Evolutionary conservation across 2,888 invertebrate genomes (phyloP).

Genomic region (Oscheius sp.): DNA sequence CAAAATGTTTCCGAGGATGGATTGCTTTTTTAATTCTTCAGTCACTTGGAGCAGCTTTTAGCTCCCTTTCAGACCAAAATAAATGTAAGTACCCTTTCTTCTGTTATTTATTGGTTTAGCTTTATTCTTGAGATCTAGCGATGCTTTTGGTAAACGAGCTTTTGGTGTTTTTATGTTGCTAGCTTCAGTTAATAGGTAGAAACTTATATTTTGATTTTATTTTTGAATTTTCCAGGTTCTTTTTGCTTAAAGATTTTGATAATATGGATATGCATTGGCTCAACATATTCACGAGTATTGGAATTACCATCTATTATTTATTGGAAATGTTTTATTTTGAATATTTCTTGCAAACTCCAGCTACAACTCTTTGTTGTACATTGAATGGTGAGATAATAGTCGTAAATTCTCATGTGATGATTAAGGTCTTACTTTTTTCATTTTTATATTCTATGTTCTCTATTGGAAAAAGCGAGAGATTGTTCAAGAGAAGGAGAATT

Average conservation of each 20-base stretch:
- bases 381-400: neutral
- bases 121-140: neutral
- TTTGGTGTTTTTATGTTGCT: neutral
- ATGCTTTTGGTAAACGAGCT: neutral
- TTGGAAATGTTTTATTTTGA: constrained; percentile 11
- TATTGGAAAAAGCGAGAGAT: neutral
- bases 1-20: constrained; percentile 22
- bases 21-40: constrained; percentile 11
- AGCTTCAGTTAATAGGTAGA: neutral
- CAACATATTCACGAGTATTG: neutral
- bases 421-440: neutral
- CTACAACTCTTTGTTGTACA: neutral
- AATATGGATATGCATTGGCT: neutral
- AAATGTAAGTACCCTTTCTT: no score
- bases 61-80: no score
- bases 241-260: neutral
- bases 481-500: neutral
- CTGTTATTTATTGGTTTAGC: neutral
- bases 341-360: neutral
- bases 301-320: neutral
- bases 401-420: neutral
- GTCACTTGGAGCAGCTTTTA: constrained; percentile 3
- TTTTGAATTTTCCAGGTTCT: neutral
- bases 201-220: neutral
- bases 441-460: neutral